phyloP scores from a whole-genome alignment of 2,797 vertebrate species.

The Lerista edwardsae region DNA sequence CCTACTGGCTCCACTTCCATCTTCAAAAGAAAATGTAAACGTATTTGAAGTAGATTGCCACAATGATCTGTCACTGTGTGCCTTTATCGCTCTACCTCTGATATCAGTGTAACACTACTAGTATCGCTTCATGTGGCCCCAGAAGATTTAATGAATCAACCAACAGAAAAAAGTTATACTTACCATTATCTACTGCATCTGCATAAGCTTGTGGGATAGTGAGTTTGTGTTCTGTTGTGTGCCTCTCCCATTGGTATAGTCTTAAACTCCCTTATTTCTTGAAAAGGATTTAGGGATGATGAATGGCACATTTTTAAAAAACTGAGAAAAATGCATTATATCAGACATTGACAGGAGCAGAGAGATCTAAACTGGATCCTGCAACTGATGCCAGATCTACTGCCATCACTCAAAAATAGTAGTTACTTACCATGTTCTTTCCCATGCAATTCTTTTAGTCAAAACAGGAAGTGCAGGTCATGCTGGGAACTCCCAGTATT shows the following conservation, averaged over 20 bases:
- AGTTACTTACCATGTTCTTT: too few relatives aligned
- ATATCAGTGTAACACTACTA: background rate
- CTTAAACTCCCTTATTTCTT: background rate
- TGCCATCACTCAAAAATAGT: too few relatives aligned
- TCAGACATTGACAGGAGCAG: background rate
- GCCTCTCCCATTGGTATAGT: background rate
- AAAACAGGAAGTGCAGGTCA: too few relatives aligned
- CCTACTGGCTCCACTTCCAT: background rate
- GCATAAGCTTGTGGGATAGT: background rate
- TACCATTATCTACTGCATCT: background rate
- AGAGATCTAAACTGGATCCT: too few relatives aligned
- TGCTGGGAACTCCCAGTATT: too few relatives aligned
- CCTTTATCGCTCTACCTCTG: background rate
- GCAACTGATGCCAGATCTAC: too few relatives aligned
- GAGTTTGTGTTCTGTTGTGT: background rate
- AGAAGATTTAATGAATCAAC: background rate
- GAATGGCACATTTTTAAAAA: background rate
- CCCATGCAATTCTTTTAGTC: too few relatives aligned
- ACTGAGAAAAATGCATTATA: too few relatives aligned
- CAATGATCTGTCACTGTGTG: background rate
- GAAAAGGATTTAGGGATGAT: background rate
- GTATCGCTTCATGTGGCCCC: background rate
- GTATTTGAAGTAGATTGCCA: slow-evolving; percentile 5
- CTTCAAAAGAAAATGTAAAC: background rate
- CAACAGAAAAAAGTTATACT: background rate